Evolutionary conservation across 2,797 vertebrate species (phyloP).

Genomic region (Anniella stebbinsi): DNA sequence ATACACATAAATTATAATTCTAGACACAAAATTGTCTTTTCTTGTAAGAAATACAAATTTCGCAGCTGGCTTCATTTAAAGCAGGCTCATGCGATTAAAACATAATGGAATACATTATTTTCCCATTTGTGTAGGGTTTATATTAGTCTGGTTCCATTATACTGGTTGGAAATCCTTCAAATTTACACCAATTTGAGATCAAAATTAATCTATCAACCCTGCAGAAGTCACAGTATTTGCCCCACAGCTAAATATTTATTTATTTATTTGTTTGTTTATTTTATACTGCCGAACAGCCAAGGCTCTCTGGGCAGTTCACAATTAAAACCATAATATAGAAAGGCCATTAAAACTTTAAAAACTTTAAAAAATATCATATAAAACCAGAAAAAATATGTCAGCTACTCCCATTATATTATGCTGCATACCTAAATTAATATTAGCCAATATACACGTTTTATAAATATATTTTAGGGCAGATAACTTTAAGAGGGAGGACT

Average conservation of each 20-base stretch:
- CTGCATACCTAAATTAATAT: conserved; percentile 22
- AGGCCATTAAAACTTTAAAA: no score
- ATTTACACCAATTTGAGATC: not conserved
- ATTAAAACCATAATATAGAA: no score
- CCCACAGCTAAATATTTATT: not conserved
- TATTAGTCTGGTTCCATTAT: conserved; percentile 35
- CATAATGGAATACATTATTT: conserved; percentile 11
- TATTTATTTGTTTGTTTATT: no score
- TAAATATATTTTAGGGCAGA: conserved; percentile 18
- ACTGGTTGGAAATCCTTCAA: not conserved
- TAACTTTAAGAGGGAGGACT: not conserved
- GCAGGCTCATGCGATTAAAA: conserved; percentile 25
- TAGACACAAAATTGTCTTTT: conserved; percentile 32
- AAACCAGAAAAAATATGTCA: conserved; percentile 43
- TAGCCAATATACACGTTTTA: conserved; percentile 4
- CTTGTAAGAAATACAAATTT: conserved; percentile 46
- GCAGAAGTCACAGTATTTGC: conserved; percentile 28
- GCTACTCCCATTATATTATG: conserved; percentile 30
- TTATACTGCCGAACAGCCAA: no score
- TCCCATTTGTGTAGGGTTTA: conserved; percentile 36
- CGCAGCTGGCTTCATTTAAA: conserved; percentile 45
- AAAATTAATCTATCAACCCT: conserved; percentile 6
- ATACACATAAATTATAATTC: conserved; percentile 43
- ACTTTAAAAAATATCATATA: no score
- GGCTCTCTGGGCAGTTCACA: no score